phyloP scores from a whole-genome alignment of 2,797 vertebrate genomes.

The Acanthornis magna region DNA sequence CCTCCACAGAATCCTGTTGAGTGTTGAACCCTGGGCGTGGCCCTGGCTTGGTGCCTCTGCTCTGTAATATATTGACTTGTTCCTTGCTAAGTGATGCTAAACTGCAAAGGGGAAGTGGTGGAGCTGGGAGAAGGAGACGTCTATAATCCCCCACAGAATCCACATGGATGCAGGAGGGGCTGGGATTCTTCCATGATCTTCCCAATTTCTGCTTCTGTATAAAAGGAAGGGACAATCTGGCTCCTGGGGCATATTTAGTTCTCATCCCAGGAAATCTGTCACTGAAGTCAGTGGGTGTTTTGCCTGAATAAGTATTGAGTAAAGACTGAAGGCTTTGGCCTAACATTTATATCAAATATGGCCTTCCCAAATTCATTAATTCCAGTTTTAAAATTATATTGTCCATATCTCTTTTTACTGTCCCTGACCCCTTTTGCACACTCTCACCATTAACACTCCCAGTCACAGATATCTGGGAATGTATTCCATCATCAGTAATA shows the following conservation, averaged over 20 bases:
- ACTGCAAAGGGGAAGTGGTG: not conserved
- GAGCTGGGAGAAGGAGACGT: rapidly evolving
- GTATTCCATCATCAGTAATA: conserved; percentile 65
- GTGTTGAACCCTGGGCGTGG: not conserved
- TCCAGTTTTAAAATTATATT: conserved; percentile 63
- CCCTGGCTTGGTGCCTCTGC: not conserved
- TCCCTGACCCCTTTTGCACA: conserved; percentile 35
- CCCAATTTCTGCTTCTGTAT: not conserved
- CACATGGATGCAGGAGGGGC: not conserved
- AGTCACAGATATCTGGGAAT: conserved; percentile 58
- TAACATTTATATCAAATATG: conserved; percentile 55
- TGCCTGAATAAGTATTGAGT: conserved; percentile 48
- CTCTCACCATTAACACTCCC: conserved; percentile 33
- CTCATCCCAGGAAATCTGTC: conserved; percentile 21
- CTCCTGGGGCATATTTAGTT: conserved; percentile 32
- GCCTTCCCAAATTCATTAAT: conserved; percentile 57
- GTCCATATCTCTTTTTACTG: conserved; percentile 59
- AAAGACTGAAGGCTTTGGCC: conserved; percentile 43
- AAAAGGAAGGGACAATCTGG: not conserved
- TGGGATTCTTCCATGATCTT: not conserved
- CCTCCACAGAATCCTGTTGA: not conserved
- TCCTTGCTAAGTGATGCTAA: not conserved
- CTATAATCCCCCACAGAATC: not conserved
- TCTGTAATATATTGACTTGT: rapidly evolving
- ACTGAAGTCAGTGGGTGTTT: conserved; percentile 14